Evolutionary conservation across 2,797 vertebrate species (phyloP), one percentile per base, ranked within the genome.

Genomic region (Phoebastria nigripes): DNA sequence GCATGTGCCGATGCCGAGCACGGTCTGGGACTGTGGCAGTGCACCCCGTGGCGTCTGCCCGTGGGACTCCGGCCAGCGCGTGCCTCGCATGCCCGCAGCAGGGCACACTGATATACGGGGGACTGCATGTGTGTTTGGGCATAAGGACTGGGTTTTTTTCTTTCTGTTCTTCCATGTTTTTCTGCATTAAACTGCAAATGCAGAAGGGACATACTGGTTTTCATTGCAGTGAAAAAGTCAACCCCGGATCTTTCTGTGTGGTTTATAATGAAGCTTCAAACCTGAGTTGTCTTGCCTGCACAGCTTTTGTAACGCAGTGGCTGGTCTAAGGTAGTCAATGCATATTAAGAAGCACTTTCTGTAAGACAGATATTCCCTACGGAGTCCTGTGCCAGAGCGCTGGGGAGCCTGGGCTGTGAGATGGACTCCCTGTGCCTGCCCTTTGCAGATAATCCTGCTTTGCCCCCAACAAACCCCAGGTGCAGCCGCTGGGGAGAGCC

Each of bases 1-100:
- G 8, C 31, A 7, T 0, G 0, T 7, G 59, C 39, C 1, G 11
- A 14, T 31, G 18, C 59, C 4, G 1, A 20, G 25, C 39, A 6
- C 0, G 0, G 10, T 21, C 5, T 0, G 0, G 58, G 37, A 13
- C n/a, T 7, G 37, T 0, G 0, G 37, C 74, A 9, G 1, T 15
- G 41, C 37, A n/a, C 12, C 59, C 52, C 4, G 2, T 8, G 62
- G 37, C 19, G 7, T 12, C 78, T 39, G 61, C 65, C 59, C 6
- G 0, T 14, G 31, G n/a, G 46, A 15, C 37, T 29, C 28, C 0
- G 5, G 46, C 25, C 71, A 52, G 47, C 2, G 1, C 0, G 0
- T 6, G 5, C 26, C 55, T 51, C 4, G 0, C 2, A 1, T 18
- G 33, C 65, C 51, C 8, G 1, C 66, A 31, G 56, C 47, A 37